phyloP scores from a whole-genome alignment of 2,888 invertebrate species.

The Phyllotreta cruciferae region DNA sequence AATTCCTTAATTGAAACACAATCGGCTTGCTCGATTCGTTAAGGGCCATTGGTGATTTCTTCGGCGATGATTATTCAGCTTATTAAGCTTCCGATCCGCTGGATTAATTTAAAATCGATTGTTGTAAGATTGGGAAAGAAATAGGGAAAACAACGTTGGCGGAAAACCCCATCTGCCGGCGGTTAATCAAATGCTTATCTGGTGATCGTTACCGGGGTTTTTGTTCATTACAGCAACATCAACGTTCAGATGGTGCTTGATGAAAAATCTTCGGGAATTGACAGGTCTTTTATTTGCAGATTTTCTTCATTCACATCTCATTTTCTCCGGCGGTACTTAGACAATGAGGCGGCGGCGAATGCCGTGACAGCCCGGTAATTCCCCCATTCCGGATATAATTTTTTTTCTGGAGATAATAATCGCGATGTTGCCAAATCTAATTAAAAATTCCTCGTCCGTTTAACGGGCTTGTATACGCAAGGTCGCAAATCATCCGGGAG shows the following conservation, averaged over 20 bases:
- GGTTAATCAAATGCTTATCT: conserved; percentile 58
- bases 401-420: conserved; percentile 23
- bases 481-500: neutral
- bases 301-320: conserved; percentile 61
- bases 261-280: conserved; percentile 61
- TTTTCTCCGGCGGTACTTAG: conserved; percentile 57
- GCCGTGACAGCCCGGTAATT: conserved; percentile 58
- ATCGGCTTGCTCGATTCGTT: neutral
- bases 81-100: neutral
- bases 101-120: conserved; percentile 10
- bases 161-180: conserved; percentile 56
- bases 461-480: too few relatives aligned
- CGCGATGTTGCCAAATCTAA: conserved; percentile 22
- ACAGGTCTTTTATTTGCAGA: conserved; percentile 61
- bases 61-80: too few relatives aligned
- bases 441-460: too few relatives aligned
- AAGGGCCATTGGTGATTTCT: too few relatives aligned
- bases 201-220: conserved; percentile 59
- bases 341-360: conserved; percentile 44
- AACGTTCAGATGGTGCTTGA: conserved; percentile 60
- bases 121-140: conserved; percentile 15
- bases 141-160: conserved; percentile 20
- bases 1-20: conserved; percentile 11
- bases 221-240: conserved; percentile 60
- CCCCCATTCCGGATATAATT: conserved; percentile 37